Evolutionary conservation across 2,888 invertebrate species (phyloP).

Genomic region (Harpalus rufipes): DNA sequence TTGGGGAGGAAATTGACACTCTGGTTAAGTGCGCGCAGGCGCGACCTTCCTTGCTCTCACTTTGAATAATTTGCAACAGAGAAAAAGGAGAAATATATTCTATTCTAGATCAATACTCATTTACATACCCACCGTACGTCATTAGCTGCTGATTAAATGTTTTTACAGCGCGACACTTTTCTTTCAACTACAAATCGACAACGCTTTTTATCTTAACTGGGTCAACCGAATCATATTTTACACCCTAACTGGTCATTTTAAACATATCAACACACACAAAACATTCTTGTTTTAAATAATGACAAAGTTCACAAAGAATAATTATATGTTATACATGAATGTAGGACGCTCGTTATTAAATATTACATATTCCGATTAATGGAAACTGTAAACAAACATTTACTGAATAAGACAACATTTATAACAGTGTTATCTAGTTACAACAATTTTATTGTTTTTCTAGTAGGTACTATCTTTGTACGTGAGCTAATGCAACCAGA

Average conservation of each 20-base stretch:
- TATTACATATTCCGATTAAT: no score
- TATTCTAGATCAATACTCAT: slow-evolving; percentile 55
- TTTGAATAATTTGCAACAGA: slow-evolving; percentile 53
- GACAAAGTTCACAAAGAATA: no score
- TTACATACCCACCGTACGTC: slow-evolving; percentile 39
- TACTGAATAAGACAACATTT: no score
- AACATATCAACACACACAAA: slow-evolving; percentile 1
- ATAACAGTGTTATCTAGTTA: no score
- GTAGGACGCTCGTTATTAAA: no score
- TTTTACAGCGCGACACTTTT: slow-evolving; percentile 21
- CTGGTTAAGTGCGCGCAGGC: slow-evolving; percentile 45
- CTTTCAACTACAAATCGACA: slow-evolving; percentile 18
- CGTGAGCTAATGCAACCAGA: no score
- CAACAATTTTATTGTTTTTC: no score
- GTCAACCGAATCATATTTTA: slow-evolving; percentile 11
- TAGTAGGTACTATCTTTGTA: no score
- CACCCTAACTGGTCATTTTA: not conserved
- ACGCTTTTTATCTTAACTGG: slow-evolving; percentile 36
- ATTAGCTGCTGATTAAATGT: slow-evolving; percentile 41
- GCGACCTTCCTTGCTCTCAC: slow-evolving; percentile 31
- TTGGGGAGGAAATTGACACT: slow-evolving; percentile 66
- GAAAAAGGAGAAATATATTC: slow-evolving; percentile 47
- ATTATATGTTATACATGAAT: not conserved
- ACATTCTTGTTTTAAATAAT: not conserved
- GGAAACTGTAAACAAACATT: no score